Base-by-base conservation (phyloP, 2,113 vertebrate genomes). In the Periophthalmodon schlosseri region DNA sequence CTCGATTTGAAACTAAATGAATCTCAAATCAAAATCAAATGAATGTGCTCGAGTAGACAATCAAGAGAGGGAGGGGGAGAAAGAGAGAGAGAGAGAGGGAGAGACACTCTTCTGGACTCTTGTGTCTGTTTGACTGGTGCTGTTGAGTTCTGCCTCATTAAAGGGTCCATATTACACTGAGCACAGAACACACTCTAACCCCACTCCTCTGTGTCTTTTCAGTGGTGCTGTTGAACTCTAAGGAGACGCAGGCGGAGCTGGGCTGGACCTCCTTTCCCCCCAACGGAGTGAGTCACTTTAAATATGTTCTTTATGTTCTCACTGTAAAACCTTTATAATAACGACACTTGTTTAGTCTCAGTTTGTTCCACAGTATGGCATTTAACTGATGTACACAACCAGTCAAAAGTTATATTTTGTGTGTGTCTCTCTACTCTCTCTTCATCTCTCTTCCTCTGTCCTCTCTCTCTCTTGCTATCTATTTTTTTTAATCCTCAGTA, bases 221-320 rank as follows among this genome's bases (percentile, higher is more conserved):
- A 98, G 97, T 99, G 80, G 90, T 96, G 82, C 92, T 99, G 69
- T 92, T 99, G 93, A 97, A 99, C 90, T 98, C 97, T 4, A 98
- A 98, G 91, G 96, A 96, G 74, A 97, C 97, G 0, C 97, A 99
- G 81, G 97, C 96, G 0, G 97, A 99, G 84, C 88, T 99, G 80
- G 96, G 96, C 74, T 99, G 97, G 97, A 98, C 95, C 4, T 95
- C 97, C 0, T 94, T 95, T 77, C 97, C 97, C 0, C 93, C 95
- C 0, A 96, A 98, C 18, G 97, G 97, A 90, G 97, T 99, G 91
- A 95, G 91, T 85, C 2, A 24, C 78, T 69, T 72, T 24, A n/a
- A 65, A 66, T 3, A 20, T 5, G 39, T 58, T 23, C 14, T 61
- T 18, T 39, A 39, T 44, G 7, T 44, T 44, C 39, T 44, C 39